phyloP scores from a whole-genome alignment of 2,888 invertebrate species.

The Tillus elongatus region DNA sequence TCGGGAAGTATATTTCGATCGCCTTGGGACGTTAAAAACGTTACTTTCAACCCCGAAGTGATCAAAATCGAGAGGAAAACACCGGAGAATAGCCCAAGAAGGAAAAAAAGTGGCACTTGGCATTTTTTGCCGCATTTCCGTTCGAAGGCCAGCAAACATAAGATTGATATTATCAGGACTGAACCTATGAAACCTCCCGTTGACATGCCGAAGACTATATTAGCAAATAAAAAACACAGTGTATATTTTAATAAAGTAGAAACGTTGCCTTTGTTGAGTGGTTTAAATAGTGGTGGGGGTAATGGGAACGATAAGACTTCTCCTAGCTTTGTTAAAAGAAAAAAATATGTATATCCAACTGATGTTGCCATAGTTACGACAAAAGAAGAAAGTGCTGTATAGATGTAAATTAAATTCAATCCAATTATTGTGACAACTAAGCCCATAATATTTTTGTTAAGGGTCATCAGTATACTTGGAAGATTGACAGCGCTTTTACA shows the following conservation, averaged over 20 bases:
- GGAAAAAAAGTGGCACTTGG: conserved; percentile 25
- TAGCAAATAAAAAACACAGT: conserved; percentile 25
- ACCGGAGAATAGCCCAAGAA: conserved; percentile 16
- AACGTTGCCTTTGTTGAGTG: conserved; percentile 50
- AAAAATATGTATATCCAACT: conserved; percentile 55
- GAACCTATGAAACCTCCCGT: conserved; percentile 21
- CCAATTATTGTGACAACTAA: no score
- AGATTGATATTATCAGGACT: conserved; percentile 15
- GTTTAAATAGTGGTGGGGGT: conserved; percentile 39
- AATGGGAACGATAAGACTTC: conserved; percentile 35
- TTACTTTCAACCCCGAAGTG: conserved; percentile 38
- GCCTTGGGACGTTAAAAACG: conserved; percentile 37
- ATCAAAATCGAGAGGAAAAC: conserved; percentile 26
- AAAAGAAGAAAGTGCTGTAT: conserved; percentile 49
- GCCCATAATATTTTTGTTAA: no score
- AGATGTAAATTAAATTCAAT: no score
- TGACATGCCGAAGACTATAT: conserved; percentile 26
- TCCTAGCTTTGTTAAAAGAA: conserved; percentile 51
- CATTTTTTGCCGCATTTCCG: conserved; percentile 17
- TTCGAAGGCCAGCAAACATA: conserved; percentile 19
- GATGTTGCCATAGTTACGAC: conserved; percentile 39
- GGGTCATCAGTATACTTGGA: no score
- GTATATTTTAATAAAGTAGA: conserved; percentile 41
- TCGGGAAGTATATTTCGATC: conserved; percentile 36
- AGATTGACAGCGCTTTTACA: no score